Evolutionary conservation across 2,888 invertebrate species (phyloP).

Genomic region (Odontocolon sp.): DNA sequence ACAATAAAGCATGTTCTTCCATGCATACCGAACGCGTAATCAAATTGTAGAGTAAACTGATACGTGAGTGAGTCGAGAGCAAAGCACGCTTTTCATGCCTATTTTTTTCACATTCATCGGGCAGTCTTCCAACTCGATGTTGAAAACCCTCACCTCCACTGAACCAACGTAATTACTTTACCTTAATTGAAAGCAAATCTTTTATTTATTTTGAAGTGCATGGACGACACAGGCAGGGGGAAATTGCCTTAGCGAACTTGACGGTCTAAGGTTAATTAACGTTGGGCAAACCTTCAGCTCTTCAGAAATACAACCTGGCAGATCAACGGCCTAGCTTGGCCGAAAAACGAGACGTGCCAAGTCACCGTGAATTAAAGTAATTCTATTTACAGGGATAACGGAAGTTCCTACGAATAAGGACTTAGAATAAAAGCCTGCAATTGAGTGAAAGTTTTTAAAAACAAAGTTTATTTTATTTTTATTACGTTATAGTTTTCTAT

Average conservation of each 20-base stretch:
- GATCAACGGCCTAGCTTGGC: slow-evolving; percentile 3
- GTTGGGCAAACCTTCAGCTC: slow-evolving; percentile 42
- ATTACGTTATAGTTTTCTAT: no score
- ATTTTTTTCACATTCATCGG: background rate
- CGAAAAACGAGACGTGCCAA: slow-evolving; percentile 11
- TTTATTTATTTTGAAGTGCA: slow-evolving; percentile 41
- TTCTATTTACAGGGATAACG: background rate
- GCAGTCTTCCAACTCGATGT: slow-evolving; percentile 26
- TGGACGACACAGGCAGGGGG: slow-evolving; percentile 11
- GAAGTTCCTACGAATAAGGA: background rate
- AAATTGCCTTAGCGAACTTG: slow-evolving; percentile 22
- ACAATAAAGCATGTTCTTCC: background rate
- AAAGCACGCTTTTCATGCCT: background rate
- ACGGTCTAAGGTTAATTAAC: slow-evolving; percentile 46
- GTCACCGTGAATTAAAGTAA: slow-evolving; percentile 34
- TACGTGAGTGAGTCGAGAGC: background rate
- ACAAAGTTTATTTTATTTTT: background rate
- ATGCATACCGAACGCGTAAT: background rate
- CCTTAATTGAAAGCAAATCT: slow-evolving; percentile 54
- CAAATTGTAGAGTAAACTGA: background rate
- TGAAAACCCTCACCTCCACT: background rate
- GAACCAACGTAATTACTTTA: slow-evolving; percentile 45
- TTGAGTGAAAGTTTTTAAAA: background rate
- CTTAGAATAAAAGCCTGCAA: background rate
- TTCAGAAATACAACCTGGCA: background rate